Base-by-base conservation (phyloP, 1,140 invertebrate genomes). In the Drosophila tropicalis region DNA sequence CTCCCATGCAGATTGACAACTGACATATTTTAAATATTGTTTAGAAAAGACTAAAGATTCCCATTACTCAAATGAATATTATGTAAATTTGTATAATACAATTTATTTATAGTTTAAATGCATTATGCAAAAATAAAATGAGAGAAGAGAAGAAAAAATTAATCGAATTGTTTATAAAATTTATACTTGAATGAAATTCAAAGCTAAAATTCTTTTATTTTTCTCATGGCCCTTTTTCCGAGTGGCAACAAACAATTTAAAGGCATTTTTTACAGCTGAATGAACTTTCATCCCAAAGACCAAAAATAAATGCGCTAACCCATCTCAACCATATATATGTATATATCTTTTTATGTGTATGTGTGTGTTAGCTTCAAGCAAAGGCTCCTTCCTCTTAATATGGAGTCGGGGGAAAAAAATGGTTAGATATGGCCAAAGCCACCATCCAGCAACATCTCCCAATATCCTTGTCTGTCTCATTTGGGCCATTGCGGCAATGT, bases 261-360 rank as follows among this genome's bases (percentile, higher is more conserved):
- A 73, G 58, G 76, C 41, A 77, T 86, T 73, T 69, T 89, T 89
- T 44, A 74, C 83, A 83, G 76, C 65, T 70, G 72, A 77, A 67
- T 87, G 69, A 79, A 69, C 73, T 87, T 79, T 62, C 67, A 72
- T 34, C 76, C 81, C 67, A 83, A 87, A 77, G 68, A 74, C 70
- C 76, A 83, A 87, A 83, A 87, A 89, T 87, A 87, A 87, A 83
- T 80, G 64, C 80, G 83, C 68, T 74, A 69, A 72, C 70, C 77
- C 57, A 67, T 44, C 61, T 64, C 51, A 70, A 55, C 47, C 62
- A 29, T 44, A 41, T 62, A 62, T 15, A 44, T 44, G 22, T 29
- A 41, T 39, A 12, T 51, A 22, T 25, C 15, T 15, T 29, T 39
- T 4, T 44, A 13, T 51, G 2, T 51, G 7, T 51, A 6, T 51